A percentile compares a stretch with the other conserved stretches of the same genome.
phyloP scores from a whole-genome alignment of 2,888 invertebrate species.

The Nycteola revayana region DNA sequence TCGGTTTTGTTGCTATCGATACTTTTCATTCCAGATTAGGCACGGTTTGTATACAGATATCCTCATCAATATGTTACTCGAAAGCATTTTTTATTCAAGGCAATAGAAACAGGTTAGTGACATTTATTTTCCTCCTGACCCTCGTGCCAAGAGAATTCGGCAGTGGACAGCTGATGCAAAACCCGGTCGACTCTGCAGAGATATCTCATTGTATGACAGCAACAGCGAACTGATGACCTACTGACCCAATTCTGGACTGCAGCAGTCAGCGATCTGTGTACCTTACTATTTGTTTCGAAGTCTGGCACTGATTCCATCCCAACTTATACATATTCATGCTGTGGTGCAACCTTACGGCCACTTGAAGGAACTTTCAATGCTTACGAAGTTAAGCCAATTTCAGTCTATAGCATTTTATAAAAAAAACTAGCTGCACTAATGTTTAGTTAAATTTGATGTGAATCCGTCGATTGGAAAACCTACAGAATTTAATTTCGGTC shows the following conservation, averaged over 20 bases:
- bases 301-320: slow-evolving; percentile 66
- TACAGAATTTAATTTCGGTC: no score
- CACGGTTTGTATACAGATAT: slow-evolving; percentile 43
- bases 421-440: no score
- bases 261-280: slow-evolving; percentile 63
- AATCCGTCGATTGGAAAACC: no score
- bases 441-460: no score
- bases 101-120: slow-evolving; percentile 15
- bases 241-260: slow-evolving; percentile 73
- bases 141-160: slow-evolving; percentile 40
- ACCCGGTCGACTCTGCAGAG: slow-evolving; percentile 61
- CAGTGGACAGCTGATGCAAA: slow-evolving; percentile 54
- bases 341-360: slow-evolving; percentile 32
- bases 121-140: slow-evolving; percentile 27
- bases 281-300: slow-evolving; percentile 68
- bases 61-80: slow-evolving; percentile 18
- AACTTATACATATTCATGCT: slow-evolving; percentile 60
- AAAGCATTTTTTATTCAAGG: slow-evolving; percentile 32
- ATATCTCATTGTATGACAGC: slow-evolving; percentile 75
- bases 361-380: slow-evolving; percentile 21
- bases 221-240: slow-evolving; percentile 67
- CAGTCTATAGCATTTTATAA: no score
- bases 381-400: no score
- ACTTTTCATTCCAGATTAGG: slow-evolving; percentile 48
- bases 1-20: slow-evolving; percentile 46